Evolutionary conservation across 2,113 vertebrate species (phyloP).

Genomic region (Pristiophorus japonicus): DNA sequence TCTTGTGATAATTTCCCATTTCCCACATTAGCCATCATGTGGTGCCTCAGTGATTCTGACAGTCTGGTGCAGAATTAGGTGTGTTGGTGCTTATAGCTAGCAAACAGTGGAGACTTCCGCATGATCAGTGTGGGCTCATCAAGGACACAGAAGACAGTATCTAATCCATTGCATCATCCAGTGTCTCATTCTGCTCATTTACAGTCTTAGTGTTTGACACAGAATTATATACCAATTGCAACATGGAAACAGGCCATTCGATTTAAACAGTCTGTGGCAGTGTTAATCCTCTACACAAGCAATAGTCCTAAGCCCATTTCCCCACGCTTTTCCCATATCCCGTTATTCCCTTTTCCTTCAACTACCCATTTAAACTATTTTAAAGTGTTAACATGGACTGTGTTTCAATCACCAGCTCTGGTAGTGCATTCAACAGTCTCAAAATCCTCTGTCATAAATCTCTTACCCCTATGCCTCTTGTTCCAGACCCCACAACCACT

Average conservation of each 20-base stretch:
- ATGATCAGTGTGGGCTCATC: neutral
- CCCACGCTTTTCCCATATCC: no score
- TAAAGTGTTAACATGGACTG: neutral
- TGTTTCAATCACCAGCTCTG: no score
- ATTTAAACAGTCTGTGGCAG: neutral
- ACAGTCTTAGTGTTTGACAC: neutral
- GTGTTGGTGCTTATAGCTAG: no score
- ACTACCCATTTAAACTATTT: neutral
- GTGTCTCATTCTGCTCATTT: neutral
- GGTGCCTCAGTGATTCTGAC: neutral
- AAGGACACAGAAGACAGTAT: neutral
- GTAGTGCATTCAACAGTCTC: no score
- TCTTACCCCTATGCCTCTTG: no score
- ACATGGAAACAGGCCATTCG: neutral
- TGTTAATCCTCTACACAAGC: neutral
- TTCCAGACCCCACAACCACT: no score
- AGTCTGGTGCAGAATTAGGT: neutral
- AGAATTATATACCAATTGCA: neutral
- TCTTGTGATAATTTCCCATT: neutral
- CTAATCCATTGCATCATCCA: neutral
- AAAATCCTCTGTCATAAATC: no score
- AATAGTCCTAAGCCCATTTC: neutral
- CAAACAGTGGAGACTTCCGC: neutral
- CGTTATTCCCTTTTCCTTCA: neutral
- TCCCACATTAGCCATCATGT: neutral